Evolutionary conservation across 2,113 vertebrate species (phyloP), one percentile per base, ranked within the genome.

Genomic region (Trachemys scripta): DNA sequence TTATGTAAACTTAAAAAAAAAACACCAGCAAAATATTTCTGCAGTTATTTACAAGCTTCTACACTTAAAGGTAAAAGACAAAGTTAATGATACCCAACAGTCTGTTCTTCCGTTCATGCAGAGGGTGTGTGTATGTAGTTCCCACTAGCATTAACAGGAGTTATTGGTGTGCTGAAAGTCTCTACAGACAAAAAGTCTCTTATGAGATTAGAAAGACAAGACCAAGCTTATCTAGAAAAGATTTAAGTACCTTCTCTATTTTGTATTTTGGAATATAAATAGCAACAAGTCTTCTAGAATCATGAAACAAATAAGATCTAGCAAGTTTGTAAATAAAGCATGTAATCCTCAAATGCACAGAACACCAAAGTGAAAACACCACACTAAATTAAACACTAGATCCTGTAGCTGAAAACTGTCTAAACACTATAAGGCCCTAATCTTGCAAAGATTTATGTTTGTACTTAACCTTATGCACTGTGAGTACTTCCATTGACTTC

Each of bases 321-420:
- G 4, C 13, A 78, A 31, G 75, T 57, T 38, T 57, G 38, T 49
- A 62, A 5, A 57, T 53, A 56, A 89, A 65, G 25, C 31, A 50
- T 80, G 53, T 83, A 27, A 62, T 10, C 24, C 59, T 19, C 31
- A 42, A 51, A 78, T 51, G 14, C 31, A 6, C 24, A 85, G 50
- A 69, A 56, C n/a, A 19, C 51, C 42, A 24, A 57, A 54, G 49
- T 50, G 9, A 62, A 29, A 80, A 10, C 90, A 47, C 45, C 19
- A 51, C 45, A 3, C 0, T 0, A 54, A 25, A 54, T 76, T 3
- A 6, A 1, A 1, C 1, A 2, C 4, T 22, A 38, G 6, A 10
- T 27, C 0, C 0, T 14, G 83, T 17, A 88, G 65, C 20, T 35
- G 16, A 47, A 57, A 86, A 35, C 1, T 2, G 0, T 13, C 2